Conservation (phyloP, 2,797 vertebrate species). For the Fundulus diaphanus region DNA sequence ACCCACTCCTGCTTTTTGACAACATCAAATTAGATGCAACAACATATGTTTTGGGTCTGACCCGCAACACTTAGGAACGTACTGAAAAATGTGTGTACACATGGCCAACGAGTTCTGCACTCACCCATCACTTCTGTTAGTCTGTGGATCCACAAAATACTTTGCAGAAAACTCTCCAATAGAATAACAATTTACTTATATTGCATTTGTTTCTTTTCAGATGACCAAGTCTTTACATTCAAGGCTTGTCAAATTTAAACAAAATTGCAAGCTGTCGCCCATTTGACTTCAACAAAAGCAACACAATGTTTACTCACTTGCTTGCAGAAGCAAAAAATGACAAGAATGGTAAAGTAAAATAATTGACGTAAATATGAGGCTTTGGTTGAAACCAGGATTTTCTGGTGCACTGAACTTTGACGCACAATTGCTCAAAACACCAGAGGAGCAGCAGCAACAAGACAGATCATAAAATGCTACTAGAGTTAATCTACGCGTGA, state of each 20-base stretch:
- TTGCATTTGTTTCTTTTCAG: not conserved
- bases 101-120: not conserved
- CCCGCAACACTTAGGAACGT: not conserved
- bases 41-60: not conserved
- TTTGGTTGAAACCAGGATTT: not conserved
- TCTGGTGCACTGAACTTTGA: not conserved
- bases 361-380: not conserved
- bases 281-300: not conserved
- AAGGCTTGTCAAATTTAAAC: not conserved
- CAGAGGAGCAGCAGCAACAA: not conserved
- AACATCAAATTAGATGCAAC: not conserved
- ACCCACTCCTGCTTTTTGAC: not conserved
- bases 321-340: not conserved
- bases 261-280: not conserved
- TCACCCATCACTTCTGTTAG: not conserved
- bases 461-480: slow-evolving; percentile 12
- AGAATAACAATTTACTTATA: not conserved
- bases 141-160: not conserved
- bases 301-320: not conserved
- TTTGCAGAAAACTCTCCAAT: not conserved
- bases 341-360: not conserved
- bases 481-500: not conserved
- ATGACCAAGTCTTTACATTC: not conserved
- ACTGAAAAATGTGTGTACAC: not conserved
- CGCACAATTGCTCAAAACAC: not conserved